Percentiles rank a stretch among this genome's conserved stretches.
These are phyloP conservation scores for Pelobates fuscus DNA, from an alignment of 2,113 vertebrate genomes.

Conservation along the genomic window DNA sequence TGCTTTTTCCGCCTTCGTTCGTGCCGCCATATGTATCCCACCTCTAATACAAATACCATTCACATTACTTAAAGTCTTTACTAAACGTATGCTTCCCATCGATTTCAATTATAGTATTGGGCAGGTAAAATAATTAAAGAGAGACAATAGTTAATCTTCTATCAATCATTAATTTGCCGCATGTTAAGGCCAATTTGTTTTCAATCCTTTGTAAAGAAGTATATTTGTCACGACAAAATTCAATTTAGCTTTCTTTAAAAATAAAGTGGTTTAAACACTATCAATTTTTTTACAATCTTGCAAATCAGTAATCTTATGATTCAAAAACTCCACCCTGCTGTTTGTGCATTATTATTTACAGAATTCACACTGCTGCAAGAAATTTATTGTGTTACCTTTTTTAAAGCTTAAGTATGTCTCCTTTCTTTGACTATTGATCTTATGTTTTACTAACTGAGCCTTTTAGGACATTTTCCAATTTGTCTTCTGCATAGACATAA, in stretches of 20 bases:
- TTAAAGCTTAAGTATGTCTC: constrained; percentile 37
- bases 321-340: constrained; percentile 25
- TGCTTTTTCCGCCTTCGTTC: too few relatives aligned
- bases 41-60: too few relatives aligned
- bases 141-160: too few relatives aligned
- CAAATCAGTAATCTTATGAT: constrained; percentile 28
- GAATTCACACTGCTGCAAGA: constrained; percentile 26
- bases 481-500: too few relatives aligned
- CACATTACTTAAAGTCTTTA: too few relatives aligned
- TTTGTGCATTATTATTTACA: constrained; percentile 35
- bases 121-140: too few relatives aligned
- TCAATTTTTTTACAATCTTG: constrained; percentile 38
- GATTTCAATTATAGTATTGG: too few relatives aligned
- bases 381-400: constrained; percentile 21
- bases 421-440: constrained; percentile 33
- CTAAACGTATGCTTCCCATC: too few relatives aligned
- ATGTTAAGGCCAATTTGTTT: not conserved
- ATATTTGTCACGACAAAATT: constrained; percentile 15
- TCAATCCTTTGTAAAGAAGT: not conserved
- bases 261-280: constrained; percentile 20
- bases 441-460: constrained; percentile 15
- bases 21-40: too few relatives aligned
- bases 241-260: constrained; percentile 20
- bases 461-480: too few relatives aligned
- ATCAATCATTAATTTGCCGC: too few relatives aligned